phyloP scores from a whole-genome alignment of 2,888 invertebrate species.

The Harpagoxenus sublaevis region DNA sequence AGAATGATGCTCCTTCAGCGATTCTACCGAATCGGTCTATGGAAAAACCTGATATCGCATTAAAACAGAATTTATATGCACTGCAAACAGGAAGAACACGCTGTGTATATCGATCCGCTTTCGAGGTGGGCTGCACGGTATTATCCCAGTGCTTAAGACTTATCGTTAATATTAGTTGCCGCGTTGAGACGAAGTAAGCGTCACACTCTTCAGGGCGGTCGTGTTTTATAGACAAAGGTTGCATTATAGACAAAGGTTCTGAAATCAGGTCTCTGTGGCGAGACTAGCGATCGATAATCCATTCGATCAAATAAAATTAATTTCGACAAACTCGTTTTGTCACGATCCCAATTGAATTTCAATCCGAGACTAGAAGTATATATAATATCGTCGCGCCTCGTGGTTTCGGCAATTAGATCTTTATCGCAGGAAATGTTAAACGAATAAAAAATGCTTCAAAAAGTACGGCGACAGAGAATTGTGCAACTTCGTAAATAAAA shows the following conservation, averaged over 20 bases:
- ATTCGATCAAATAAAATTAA: not conserved
- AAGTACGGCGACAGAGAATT: not conserved
- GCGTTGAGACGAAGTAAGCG: constrained; percentile 15
- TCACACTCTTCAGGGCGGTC: constrained; percentile 9
- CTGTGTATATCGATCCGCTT: constrained; percentile 21
- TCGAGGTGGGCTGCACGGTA: not conserved
- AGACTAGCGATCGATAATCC: constrained; percentile 5
- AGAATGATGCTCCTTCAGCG: not conserved
- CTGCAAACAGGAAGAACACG: not conserved
- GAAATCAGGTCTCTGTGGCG: not conserved
- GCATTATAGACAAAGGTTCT: constrained; percentile 22
- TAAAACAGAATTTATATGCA: constrained; percentile 28
- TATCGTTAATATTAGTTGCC: constrained; percentile 43
- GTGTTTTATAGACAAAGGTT: too few relatives aligned
- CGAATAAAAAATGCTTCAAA: not conserved
- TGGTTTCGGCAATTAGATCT: not conserved
- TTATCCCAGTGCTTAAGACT: constrained; percentile 33
- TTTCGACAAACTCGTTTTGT: constrained; percentile 7
- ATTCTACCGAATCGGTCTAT: not conserved
- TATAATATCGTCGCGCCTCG: not conserved
- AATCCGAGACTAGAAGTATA: not conserved
- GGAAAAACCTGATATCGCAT: constrained; percentile 34
- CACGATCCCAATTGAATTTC: constrained; percentile 13
- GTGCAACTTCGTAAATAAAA: not conserved
- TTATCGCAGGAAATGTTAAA: not conserved